These are phyloP conservation scores for Tenthredo notha DNA, from an alignment of 2,888 invertebrate genomes.

Conservation along the genomic window DNA sequence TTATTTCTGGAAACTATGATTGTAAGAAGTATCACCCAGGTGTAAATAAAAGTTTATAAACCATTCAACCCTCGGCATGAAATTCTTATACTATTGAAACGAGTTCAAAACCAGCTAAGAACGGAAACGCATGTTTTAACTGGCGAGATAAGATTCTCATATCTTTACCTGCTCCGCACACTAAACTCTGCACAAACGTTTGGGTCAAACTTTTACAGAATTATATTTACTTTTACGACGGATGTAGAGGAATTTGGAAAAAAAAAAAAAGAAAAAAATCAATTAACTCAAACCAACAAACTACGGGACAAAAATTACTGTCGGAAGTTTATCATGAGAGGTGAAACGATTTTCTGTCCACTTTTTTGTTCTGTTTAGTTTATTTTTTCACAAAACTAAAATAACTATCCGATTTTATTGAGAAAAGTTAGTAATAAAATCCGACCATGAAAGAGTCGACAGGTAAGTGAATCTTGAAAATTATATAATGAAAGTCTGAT, in stretches of 20 bases:
- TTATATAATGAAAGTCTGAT: not conserved
- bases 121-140: slow-evolving; percentile 54
- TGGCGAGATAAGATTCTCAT: slow-evolving; percentile 19
- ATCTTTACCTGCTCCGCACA: slow-evolving; percentile 26
- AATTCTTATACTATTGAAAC: not conserved
- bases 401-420: not conserved
- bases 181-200: not conserved
- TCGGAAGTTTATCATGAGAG: not conserved
- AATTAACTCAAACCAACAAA: not conserved
- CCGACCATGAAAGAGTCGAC: not conserved
- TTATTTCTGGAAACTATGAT: not conserved
- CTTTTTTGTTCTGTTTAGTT: not conserved
- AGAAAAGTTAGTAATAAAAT: not conserved
- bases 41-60: not conserved
- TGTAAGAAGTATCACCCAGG: not conserved
- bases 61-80: not conserved
- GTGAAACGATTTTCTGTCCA: not conserved
- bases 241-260: slow-evolving; percentile 49
- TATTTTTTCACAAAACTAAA: not conserved
- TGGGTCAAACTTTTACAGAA: not conserved
- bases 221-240: slow-evolving; percentile 1
- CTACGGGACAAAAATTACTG: not conserved
- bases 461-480: not conserved
- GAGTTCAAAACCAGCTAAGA: not conserved
- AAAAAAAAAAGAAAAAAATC: slow-evolving; percentile 32